Evolutionary conservation across 2,113 vertebrate species (phyloP), one percentile per base, ranked within the genome.

Genomic region (Hydrolagus affinis): DNA sequence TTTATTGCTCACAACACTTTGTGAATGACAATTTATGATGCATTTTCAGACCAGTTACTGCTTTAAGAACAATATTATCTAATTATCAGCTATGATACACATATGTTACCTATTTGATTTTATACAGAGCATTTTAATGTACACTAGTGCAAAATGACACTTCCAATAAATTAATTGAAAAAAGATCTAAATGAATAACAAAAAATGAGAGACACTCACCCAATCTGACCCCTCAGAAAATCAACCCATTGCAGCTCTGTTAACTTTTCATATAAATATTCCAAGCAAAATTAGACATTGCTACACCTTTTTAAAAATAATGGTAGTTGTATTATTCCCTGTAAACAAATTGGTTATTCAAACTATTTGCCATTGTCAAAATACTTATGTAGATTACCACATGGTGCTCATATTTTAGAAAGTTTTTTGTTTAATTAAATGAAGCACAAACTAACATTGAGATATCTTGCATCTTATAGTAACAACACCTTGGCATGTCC

Each of bases 21-120:
- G 89, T 92, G 89, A 91, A 90, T 91, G 90, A 91, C 90, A 95
- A 94, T 92, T 94, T 92, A 92, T 90, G 86, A 87, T 90, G 88
- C 87, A 86, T 94, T 94, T 93, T 86, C 87, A 91, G 90, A 88
- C 90, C 89, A 94, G 90, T 94, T 94, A 95, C 89, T 91, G 86
- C 76, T 88, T 91, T 88, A 92, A 94, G 89, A 92, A 92, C 80
- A 91, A 90, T 89, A 91, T 93, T 92, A 92, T 89, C 87, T 92
- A 94, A 91, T 92, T 93, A 92, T 88, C 86, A 93, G 64, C 93
- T 91, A 92, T 93, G 90, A 94, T 89, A 91, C 89, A 90, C 90
- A 90, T 92, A 92, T 89, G 89, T 91, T 92, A 91, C 87, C 88
- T 89, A 91, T 88, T 92, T 95, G 87, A 92, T 94, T 92, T 94